Percentiles rank a stretch among this genome's conserved stretches.
Conservation (phyloP, 2,797 vertebrate species). For the Anguilla obscura region DNA sequence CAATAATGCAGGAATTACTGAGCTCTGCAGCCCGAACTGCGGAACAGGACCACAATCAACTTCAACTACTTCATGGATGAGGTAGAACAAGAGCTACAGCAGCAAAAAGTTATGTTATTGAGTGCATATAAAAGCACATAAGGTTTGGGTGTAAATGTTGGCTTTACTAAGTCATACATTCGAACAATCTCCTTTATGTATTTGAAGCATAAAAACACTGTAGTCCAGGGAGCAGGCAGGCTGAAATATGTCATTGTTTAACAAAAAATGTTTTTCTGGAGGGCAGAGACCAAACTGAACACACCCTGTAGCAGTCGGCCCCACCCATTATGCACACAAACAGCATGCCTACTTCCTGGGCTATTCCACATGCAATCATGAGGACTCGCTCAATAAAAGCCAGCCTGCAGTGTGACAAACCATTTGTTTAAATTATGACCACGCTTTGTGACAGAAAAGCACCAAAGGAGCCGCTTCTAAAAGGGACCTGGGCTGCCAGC, state of each 20-base stretch:
- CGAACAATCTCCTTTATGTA: neutral
- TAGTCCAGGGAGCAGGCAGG: neutral
- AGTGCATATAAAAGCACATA: neutral
- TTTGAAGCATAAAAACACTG: neutral
- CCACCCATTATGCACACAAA: neutral
- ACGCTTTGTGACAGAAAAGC: constrained; percentile 30
- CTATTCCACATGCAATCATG: constrained; percentile 40
- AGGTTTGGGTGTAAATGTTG: neutral
- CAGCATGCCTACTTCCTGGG: neutral
- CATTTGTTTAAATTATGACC: constrained; percentile 52
- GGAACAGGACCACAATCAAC: neutral
- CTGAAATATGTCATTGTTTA: neutral
- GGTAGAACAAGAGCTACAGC: neutral
- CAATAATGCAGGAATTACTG: neutral
- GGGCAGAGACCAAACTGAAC: neutral
- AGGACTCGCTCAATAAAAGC: constrained; percentile 51
- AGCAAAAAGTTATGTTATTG: neutral
- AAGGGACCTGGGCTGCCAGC: neutral
- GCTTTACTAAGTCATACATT: neutral
- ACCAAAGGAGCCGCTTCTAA: neutral
- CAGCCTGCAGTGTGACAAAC: constrained; percentile 46
- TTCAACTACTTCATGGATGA: neutral
- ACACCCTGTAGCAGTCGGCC: neutral
- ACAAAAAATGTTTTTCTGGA: neutral
- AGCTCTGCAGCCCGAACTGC: neutral